Evolutionary conservation across 2,888 invertebrate species (phyloP), one percentile per base, ranked within the genome.

Genomic region (Dascillus cervinus): DNA sequence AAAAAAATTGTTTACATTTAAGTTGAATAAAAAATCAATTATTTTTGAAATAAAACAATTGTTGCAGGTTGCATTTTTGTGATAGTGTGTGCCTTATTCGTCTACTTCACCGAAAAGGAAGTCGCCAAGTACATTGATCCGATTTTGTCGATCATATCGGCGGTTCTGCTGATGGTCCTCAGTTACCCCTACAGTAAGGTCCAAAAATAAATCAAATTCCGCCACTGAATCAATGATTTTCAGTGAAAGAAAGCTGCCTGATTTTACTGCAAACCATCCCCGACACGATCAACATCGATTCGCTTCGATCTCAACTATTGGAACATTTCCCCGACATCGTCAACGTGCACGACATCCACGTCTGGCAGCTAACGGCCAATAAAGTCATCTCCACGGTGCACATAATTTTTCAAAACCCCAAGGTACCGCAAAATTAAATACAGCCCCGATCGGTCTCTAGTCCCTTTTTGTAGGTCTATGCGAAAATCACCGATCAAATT

Each of bases 181-280:
- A 89, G 86, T 54, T 86, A 80, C 62, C 85, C 87, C 0, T 87
- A 86, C 62, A 79, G 88, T 82, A 62, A 76, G 78, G 74, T 35
- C 13, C 33, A n/a, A n/a, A n/a, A n/a, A n/a, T n/a, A n/a, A 15
- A 2, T 26, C n/a, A 15, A 26, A 15, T 14, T 26, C 3, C 11
- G 2, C 13, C 3, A 13, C 2, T 13, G 17, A 17, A 17, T 17
- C 8, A 17, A 6, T 40, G 49, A 26, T 42, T 39, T 64, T 21
- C 66, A 91, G 90, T 92, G 77, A 85, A 85, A 47, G 86, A 91
- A 60, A 88, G 91, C 6, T 84, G 89, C 3, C 65, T 88, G 32
- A 89, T 94, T 51, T 71, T 94, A 1, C 72, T 95, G 11, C 92
- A 95, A 66, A 94, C 92, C 1, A 91, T 94, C 35, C 94, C 95